Conservation (phyloP, 2,888 invertebrate species). For the Zygogramma bicolorata region DNA sequence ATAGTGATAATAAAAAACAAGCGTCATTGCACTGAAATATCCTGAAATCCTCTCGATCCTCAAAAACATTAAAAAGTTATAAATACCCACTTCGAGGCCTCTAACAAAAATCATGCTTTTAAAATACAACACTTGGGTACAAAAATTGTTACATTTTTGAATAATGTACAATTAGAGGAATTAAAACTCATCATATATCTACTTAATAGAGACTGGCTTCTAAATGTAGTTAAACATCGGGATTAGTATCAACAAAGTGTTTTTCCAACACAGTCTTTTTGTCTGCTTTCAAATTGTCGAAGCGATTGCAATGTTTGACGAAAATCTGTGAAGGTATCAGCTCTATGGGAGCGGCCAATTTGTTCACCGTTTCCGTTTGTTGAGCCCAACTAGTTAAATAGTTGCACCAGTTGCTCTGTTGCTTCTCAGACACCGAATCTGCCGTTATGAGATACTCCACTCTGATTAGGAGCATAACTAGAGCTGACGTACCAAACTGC, state of each 20-base stretch:
- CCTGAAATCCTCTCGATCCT: not conserved
- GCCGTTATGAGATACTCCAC: constrained; percentile 67
- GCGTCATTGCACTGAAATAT: too few relatives aligned
- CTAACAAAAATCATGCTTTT: constrained; percentile 17
- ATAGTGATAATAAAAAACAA: too few relatives aligned
- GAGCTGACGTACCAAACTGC: constrained; percentile 72
- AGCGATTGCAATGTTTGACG: constrained; percentile 59
- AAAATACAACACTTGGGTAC: constrained; percentile 30
- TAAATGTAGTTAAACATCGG: constrained; percentile 27
- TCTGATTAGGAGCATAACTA: constrained; percentile 69
- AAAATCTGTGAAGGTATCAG: constrained; percentile 60
- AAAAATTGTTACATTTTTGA: constrained; percentile 22
- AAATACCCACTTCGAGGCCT: not conserved
- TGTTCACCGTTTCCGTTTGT: constrained; percentile 56
- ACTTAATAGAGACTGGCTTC: constrained; percentile 6
- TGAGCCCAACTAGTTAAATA: constrained; percentile 70
- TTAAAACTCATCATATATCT: constrained; percentile 24
- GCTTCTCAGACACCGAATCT: constrained; percentile 58
- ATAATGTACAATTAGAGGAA: constrained; percentile 26
- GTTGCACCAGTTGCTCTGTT: constrained; percentile 67
- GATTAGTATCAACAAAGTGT: constrained; percentile 55
- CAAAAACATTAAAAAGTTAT: not conserved
- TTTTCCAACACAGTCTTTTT: constrained; percentile 58
- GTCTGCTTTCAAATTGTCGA: constrained; percentile 55
- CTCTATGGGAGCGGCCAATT: constrained; percentile 60